Evolutionary conservation across 2,888 invertebrate genomes (phyloP).

Genomic region (Sclerodermus sp.): DNA sequence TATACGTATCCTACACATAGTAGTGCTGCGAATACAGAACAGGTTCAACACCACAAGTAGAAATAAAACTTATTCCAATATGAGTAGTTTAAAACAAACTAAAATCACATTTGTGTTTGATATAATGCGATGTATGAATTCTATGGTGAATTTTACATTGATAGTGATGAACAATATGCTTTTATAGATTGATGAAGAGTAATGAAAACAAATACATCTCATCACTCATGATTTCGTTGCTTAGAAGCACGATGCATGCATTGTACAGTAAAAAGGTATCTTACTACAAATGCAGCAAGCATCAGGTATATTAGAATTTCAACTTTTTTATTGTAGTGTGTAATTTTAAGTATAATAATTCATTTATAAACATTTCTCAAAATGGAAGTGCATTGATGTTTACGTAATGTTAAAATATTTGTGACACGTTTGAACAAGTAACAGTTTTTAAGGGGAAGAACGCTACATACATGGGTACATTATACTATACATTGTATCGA

Average conservation of each 20-base stretch:
- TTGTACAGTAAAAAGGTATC: constrained; percentile 7
- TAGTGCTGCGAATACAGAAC: constrained; percentile 30
- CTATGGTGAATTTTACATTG: constrained; percentile 12
- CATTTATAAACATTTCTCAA: constrained; percentile 1
- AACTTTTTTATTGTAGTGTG: constrained; percentile 5
- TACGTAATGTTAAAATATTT: no score
- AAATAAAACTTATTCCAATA: constrained; percentile 26
- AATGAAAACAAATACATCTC: not conserved
- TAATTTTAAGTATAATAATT: not conserved
- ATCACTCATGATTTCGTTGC: constrained; percentile 8
- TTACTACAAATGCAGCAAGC: constrained; percentile 17
- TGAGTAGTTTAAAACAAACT: not conserved
- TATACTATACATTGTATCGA: no score
- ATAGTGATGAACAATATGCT: constrained; percentile 12
- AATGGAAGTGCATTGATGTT: constrained; percentile 4
- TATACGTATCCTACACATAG: constrained; percentile 29
- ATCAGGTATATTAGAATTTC: constrained; percentile 3
- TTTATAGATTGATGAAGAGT: constrained; percentile 20
- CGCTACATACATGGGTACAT: constrained; percentile 26
- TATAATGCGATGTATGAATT: constrained; percentile 18
- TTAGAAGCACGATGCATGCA: constrained; percentile 19
- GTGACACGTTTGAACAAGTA: no score
- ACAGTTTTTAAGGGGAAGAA: constrained; percentile 17
- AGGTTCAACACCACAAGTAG: constrained; percentile 34
- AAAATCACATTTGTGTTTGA: constrained; percentile 20